Evolutionary conservation across 2,888 invertebrate genomes (phyloP).

Genomic region (Synanthedon andrenaeformis): DNA sequence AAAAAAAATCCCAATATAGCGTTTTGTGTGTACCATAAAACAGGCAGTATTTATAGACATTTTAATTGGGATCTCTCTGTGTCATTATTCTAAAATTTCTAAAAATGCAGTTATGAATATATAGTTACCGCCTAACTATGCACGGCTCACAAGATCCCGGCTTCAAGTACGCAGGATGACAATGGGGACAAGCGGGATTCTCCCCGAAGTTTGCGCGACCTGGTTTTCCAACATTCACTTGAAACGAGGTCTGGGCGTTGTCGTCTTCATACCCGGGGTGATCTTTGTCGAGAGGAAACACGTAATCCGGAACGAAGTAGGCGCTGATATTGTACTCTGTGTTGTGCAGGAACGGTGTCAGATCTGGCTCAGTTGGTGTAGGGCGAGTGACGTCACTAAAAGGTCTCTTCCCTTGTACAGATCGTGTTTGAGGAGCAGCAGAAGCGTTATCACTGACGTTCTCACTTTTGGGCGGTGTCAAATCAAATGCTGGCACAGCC

Average conservation of each 20-base stretch:
- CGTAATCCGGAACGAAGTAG: conserved; percentile 72
- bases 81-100: no score
- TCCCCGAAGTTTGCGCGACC: conserved; percentile 66
- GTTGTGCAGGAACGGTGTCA: conserved; percentile 25
- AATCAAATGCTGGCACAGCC: conserved; percentile 72
- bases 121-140: conserved; percentile 61
- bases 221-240: conserved; percentile 62
- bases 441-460: conserved; percentile 38
- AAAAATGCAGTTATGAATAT: background rate
- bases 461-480: conserved; percentile 64
- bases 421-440: conserved; percentile 21
- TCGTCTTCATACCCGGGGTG: conserved; percentile 71
- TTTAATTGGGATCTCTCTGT: no score
- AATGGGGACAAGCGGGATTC: conserved; percentile 73
- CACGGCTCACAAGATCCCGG: conserved; percentile 77
- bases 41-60: no score
- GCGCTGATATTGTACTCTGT: conserved; percentile 70
- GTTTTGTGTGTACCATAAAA: no score
- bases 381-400: conserved; percentile 42
- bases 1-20: no score
- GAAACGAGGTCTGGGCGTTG: conserved; percentile 72
- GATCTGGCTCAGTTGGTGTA: conserved; percentile 29
- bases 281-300: conserved; percentile 70
- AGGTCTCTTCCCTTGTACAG: conserved; percentile 33
- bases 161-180: conserved; percentile 72